Evolutionary conservation across 2,888 invertebrate genomes (phyloP), one percentile per base, ranked within the genome.

Genomic region (Hanleya hanleyi): DNA sequence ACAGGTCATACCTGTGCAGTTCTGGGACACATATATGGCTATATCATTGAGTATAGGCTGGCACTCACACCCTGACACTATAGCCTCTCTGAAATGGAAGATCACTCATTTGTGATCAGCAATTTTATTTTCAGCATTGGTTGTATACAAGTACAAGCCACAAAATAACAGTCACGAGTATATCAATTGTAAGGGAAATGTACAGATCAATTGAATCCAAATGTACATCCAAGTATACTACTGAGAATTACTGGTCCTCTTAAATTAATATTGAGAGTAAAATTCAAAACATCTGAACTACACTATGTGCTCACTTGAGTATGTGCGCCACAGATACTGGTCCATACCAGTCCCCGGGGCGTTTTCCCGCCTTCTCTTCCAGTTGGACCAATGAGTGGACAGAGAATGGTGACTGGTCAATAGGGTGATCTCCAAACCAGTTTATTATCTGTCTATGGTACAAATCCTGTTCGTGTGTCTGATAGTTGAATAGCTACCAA

Each of bases 291-390:
- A n/a, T n/a, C n/a, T n/a, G n/a, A n/a, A n/a, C n/a, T n/a, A n/a
- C n/a, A n/a, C n/a, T n/a, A n/a, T n/a, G n/a, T n/a, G 41, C 83
- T 80, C 86, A 93, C 93, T 92, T 93, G 75, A 97, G 91, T 71
- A 97, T 93, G 90, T 95, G 95, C 67, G 96, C 96, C 0, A 96
- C 96, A 35, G 96, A 96, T 9, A 96, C 95, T 37, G 97, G 97
- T 0, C 97, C 97, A 91, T 96, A 97, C 97, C 97, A 97, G 87
- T 96, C 96, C 6, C 97, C 97, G 18, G 89, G 86, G 85, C 94
- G 94, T 89, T 96, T 96, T 0, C 96, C 96, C 85, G 94, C 92
- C 68, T 93, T 92, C 86, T 95, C 94, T 0, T 96, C 96, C 74
- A 95, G 92, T 35, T 92, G 93, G 1, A 96, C 96, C 87, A 97